Percentiles rank a stretch among this genome's conserved stretches.
These are phyloP conservation scores for Oreochromis niloticus DNA, from an alignment of 2,113 vertebrate genomes.

Conservation along the genomic window DNA sequence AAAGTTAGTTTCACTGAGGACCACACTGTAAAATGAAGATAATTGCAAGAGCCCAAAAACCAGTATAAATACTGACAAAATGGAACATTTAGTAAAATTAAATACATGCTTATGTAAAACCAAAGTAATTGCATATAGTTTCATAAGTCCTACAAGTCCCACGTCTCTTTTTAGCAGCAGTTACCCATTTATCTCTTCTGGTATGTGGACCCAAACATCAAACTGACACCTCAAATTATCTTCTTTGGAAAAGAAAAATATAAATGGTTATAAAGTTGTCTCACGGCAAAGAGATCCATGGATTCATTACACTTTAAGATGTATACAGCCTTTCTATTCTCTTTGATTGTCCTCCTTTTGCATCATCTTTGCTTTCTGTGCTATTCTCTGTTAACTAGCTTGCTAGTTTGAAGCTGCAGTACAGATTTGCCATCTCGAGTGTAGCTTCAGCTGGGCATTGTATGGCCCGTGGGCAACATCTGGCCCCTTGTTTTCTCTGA, in stretches of 20 bases:
- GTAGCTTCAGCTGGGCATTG: background rate
- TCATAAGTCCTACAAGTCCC: background rate
- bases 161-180: background rate
- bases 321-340: background rate
- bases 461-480: background rate
- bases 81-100: background rate
- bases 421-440: background rate
- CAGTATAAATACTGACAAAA: background rate
- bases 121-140: background rate
- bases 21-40: background rate
- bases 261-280: background rate
- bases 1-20: background rate
- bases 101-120: background rate
- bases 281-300: background rate
- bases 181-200: background rate
- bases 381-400: background rate
- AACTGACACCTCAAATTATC: background rate
- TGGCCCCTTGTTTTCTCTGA: background rate
- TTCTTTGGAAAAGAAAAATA: background rate
- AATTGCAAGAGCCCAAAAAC: background rate
- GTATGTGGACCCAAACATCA: background rate
- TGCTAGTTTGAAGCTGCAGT: background rate
- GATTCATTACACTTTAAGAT: background rate
- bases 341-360: background rate
- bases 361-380: background rate